phyloP scores from a whole-genome alignment of 2,888 invertebrate genomes.

The Lasioglossum lativentre region DNA sequence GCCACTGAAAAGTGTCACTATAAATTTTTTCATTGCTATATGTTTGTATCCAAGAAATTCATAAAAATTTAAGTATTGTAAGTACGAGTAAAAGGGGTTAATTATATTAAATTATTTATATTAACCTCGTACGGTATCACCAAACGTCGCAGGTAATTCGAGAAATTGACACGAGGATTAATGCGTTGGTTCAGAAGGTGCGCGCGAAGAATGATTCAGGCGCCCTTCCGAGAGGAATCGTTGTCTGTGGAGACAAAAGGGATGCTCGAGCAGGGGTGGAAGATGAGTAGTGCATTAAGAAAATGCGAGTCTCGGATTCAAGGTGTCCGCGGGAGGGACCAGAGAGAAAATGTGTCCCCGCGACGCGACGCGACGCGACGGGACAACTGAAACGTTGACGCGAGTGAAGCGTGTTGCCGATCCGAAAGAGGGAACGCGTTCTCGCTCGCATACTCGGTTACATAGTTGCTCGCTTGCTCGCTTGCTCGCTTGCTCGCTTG shows the following conservation, averaged over 20 bases:
- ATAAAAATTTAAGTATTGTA: too few relatives aligned
- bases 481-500: slow-evolving; percentile 27
- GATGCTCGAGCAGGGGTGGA: too few relatives aligned
- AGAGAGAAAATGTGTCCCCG: slow-evolving; percentile 10
- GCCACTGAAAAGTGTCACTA: too few relatives aligned
- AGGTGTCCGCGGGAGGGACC: background rate
- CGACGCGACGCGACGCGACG: background rate
- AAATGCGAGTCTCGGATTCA: slow-evolving; percentile 21
- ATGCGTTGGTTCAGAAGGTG: slow-evolving; percentile 6
- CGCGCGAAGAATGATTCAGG: slow-evolving; percentile 11
- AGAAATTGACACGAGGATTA: too few relatives aligned
- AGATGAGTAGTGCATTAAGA: background rate
- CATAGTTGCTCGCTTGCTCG: background rate
- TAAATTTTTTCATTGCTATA: too few relatives aligned
- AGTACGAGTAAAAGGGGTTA: too few relatives aligned
- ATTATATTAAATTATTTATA: too few relatives aligned
- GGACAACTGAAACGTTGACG: slow-evolving; percentile 23
- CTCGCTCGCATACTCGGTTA: slow-evolving; percentile 37
- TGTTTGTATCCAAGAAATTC: too few relatives aligned
- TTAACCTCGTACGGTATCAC: background rate
- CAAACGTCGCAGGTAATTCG: background rate
- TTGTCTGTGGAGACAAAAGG: background rate
- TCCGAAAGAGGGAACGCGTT: slow-evolving; percentile 64
- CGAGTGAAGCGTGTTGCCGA: slow-evolving; percentile 44
- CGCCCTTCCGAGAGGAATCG: background rate